These are phyloP conservation scores for Sinelater perroti DNA, from an alignment of 2,888 invertebrate genomes.

Conservation along the genomic window DNA sequence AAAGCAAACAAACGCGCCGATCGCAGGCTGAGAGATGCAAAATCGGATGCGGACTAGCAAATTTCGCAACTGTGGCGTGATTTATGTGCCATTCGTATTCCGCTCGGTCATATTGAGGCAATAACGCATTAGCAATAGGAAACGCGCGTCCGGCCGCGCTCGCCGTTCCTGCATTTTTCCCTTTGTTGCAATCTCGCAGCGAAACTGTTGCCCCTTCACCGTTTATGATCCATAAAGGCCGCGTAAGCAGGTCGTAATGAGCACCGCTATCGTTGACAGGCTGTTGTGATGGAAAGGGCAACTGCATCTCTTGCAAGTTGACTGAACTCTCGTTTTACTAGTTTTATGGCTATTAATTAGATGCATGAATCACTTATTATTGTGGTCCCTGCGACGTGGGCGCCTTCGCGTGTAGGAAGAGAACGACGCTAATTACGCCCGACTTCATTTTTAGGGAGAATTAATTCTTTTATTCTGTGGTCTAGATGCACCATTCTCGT, in stretches of 20 bases:
- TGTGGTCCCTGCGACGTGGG: conserved; percentile 25
- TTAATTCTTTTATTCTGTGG: too few relatives aligned
- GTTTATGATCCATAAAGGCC: too few relatives aligned
- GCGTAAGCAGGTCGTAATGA: too few relatives aligned
- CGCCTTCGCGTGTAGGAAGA: conserved; percentile 16
- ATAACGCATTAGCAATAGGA: conserved; percentile 18
- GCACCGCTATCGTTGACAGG: conserved; percentile 7
- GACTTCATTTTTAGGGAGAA: conserved; percentile 7
- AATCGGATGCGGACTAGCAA: conserved; percentile 2
- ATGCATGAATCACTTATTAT: conserved; percentile 28
- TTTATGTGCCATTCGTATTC: conserved; percentile 16
- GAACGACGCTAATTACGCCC: conserved; percentile 17
- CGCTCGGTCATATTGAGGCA: conserved; percentile 7
- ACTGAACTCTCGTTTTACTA: conserved; percentile 24
- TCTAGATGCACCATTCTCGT: too few relatives aligned
- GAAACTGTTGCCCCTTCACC: background rate
- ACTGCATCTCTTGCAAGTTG: conserved; percentile 29
- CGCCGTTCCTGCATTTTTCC: conserved; percentile 2
- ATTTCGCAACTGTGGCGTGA: background rate
- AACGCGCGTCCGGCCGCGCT: conserved; percentile 13
- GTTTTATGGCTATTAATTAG: conserved; percentile 15
- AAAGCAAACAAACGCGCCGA: too few relatives aligned
- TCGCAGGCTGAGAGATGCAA: background rate
- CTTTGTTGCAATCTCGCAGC: conserved; percentile 5
- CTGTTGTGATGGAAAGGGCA: conserved; percentile 9